Evolutionary conservation across 2,797 vertebrate genomes (phyloP), one percentile per base, ranked within the genome.

Genomic region (Glyptemys insculpta): DNA sequence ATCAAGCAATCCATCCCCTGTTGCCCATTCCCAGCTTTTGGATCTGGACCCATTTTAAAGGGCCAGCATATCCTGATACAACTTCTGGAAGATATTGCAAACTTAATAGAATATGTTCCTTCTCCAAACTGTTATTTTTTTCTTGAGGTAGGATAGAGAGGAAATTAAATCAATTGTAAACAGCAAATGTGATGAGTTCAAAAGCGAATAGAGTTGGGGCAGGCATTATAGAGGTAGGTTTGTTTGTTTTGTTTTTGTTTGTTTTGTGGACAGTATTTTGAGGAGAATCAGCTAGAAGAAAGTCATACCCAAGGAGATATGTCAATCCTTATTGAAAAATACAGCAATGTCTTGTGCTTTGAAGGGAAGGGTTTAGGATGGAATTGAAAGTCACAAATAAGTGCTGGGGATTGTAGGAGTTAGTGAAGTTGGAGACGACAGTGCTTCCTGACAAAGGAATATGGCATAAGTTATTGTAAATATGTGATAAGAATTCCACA

Each of bases 291-390:
- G 12, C 27, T 57, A 84, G 86, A 62, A 37, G 68, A 12, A 21
- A 27, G 52, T 85, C 57, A 56, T 86, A 74, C 81, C 4, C 44
- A 92, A n/a, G 76, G 85, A 88, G 53, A 82, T n/a, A 50, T 96
- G 93, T 85, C 94, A 94, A 92, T 90, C 86, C 84, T 97, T 83
- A 89, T 4, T 94, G 93, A 96, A 90, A 94, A 96, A 94, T 94
- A 93, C 56, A 92, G 88, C 88, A 65, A 88, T 93, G 94, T 96
- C 81, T 93, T 95, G 74, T 90, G 95, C 94, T 96, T 95, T 97
- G 95, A 96, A 93, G 96, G 87, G 95, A 97, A 97, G 96, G 94
- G 85, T 54, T 95, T 95, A 95, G 96, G 95, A 96, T 90, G 91
- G 83, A 72, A 81, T 92, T 96, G 88, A 87, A 93, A 91, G 81